Evolutionary conservation across 2,113 vertebrate genomes (phyloP).

Genomic region (Clinocottus analis): DNA sequence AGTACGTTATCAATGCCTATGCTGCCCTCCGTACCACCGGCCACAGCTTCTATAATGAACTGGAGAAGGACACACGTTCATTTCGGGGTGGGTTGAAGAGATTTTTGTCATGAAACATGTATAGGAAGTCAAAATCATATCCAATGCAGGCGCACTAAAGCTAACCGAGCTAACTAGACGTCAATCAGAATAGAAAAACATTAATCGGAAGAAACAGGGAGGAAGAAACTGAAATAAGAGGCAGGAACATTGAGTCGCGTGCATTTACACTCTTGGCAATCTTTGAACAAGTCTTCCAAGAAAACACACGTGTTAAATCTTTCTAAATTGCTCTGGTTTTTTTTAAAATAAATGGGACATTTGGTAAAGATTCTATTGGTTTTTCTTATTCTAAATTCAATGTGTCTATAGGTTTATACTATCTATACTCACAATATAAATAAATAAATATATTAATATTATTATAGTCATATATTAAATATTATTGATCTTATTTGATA

Average conservation of each 20-base stretch:
- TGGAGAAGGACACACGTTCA: constrained; percentile 31
- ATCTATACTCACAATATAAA: too few relatives aligned
- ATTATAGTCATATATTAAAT: too few relatives aligned
- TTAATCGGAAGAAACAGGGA: background rate
- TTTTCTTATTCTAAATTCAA: background rate
- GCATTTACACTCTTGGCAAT: background rate
- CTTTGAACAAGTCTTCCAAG: background rate
- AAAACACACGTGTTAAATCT: background rate
- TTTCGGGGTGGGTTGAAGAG: background rate
- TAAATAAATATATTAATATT: too few relatives aligned
- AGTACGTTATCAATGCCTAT: constrained; percentile 79
- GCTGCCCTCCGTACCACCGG: constrained; percentile 70
- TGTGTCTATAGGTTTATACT: background rate
- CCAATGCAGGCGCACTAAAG: background rate
- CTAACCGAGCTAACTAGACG: background rate
- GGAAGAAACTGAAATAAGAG: background rate
- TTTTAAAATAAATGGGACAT: background rate
- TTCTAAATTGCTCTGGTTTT: background rate
- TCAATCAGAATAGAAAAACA: background rate
- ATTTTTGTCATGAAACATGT: background rate
- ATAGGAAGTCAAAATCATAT: background rate
- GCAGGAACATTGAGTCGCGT: background rate
- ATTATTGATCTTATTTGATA: background rate
- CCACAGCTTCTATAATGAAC: constrained; percentile 82
- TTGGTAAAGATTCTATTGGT: background rate